Conservation (phyloP, 92 coral and sea anemone species). For the Hydrozoanthus gracilis region DNA sequence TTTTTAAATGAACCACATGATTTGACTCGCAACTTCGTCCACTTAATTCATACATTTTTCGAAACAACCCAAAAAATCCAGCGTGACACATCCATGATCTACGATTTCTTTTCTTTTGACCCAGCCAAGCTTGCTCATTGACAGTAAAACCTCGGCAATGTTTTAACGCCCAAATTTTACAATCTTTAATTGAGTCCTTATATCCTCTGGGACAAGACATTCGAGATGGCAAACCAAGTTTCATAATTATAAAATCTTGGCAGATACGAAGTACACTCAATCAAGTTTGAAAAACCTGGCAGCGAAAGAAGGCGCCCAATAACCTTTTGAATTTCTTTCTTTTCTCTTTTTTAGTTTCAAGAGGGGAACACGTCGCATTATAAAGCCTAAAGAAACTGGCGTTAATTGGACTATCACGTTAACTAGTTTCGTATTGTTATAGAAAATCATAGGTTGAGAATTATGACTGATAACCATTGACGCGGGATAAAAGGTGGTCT, state of each 20-base stretch:
- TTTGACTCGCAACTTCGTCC: too few relatives aligned
- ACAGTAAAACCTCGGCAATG: too few relatives aligned
- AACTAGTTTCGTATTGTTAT: neutral
- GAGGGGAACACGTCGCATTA: neutral
- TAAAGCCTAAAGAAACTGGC: neutral
- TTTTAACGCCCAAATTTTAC: too few relatives aligned
- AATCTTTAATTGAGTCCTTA: too few relatives aligned
- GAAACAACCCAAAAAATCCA: too few relatives aligned
- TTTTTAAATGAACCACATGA: too few relatives aligned
- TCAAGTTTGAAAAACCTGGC: slow-evolving; percentile 37
- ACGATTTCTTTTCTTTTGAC: too few relatives aligned
- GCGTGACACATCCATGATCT: too few relatives aligned
- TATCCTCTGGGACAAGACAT: too few relatives aligned
- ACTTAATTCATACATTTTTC: too few relatives aligned
- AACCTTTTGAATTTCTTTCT: neutral
- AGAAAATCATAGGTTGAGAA: neutral
- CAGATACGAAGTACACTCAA: slow-evolving; percentile 45
- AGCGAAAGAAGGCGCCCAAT: slow-evolving; percentile 36
- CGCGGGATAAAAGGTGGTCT: neutral
- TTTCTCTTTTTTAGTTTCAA: too few relatives aligned
- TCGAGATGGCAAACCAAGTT: neutral
- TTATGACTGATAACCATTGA: neutral
- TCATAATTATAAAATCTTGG: slow-evolving; percentile 46
- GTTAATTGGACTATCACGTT: neutral
- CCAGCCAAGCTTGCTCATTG: too few relatives aligned